Base-by-base conservation (phyloP, 2,113 vertebrate genomes). In the Strix uralensis region DNA sequence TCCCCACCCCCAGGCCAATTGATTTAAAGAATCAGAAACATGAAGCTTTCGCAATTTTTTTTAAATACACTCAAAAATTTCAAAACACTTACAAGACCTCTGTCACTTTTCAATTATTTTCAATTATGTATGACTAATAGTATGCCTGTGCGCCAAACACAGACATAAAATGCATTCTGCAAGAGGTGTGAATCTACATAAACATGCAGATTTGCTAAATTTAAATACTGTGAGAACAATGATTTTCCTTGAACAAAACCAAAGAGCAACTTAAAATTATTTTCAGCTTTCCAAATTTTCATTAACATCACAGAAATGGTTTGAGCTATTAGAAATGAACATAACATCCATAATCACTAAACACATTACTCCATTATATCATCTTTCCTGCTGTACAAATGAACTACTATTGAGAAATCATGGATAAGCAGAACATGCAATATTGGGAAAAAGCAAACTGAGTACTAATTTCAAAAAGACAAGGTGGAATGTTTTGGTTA, bases 81-180 rank as follows among this genome's bases (percentile, higher is more conserved):
- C 67, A 88, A 93, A 94, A 88, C 44, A 71, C 88, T 92, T 92
- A 73, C 29, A 90, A 86, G 71, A 88, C 46, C 25, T 44, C 25
- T 55, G n/a, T 63, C n/a, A 63, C 42, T 90, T 94, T 23, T 54
- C 47, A 90, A 34, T 92, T 86, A 51, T 65, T 92, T 95, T 88
- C 54, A 90, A 82, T 92, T 88, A 77, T 8, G 2, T 58, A 52
- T 78, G 51, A 71, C 59, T 83, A 94, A 85, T 26, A 81, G 19
- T 32, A 69, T 4, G 10, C 30, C 57, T 78, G 59, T 32, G 11
- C n/a, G 29, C 46, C 80, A 88, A 79, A 74, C 5, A 85, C 5
- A 85, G 42, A 82, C 38, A 58, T 46, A 62, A 93, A 90, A 40
- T 0, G 0, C 30, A 77, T 61, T 91, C 59, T 91, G 89, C 84